Evolutionary conservation across 2,797 vertebrate genomes (phyloP), one percentile per base, ranked within the genome.

Genomic region (Hoplostethus mediterraneus): DNA sequence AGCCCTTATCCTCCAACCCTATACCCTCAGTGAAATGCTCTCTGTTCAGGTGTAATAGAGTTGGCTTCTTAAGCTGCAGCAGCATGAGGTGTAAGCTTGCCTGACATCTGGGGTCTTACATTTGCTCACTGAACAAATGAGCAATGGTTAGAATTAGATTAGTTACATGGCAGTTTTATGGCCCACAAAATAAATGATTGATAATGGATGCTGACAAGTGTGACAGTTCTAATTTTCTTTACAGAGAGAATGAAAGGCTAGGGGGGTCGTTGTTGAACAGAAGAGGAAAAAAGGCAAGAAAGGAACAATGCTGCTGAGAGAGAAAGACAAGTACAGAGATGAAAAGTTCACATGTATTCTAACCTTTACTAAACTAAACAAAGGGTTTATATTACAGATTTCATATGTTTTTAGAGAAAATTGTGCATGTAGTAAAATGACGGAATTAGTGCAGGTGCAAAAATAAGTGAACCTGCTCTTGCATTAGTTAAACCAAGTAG

Each of bases 71-170:
- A 33, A 55, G 52, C 25, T 52, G n/a, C 49, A 28, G 25, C 51
- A 14, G 13, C 9, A 31, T 31, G 28, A 31, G 28, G 30, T 6
- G 12, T 8, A 16, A 33, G 28, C 53, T 33, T 33, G 53, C 53
- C 53, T 55, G 53, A 55, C 12, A 55, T 55, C 53, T 55, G 1
- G 14, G 53, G 53, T 16, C 28, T 54, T 31, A 30, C 28, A 55
- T 55, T 55, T 31, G 53, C 53, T 55, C 25, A 0, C 13, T 55
- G 14, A 33, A 55, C 30, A 55, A 55, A 55, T 55, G 53, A 55
- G 53, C 53, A 55, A 6, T 48, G 30, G 14, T 55, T 55, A 31
- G 21, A 55, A 14, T 55, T 55, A 48, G n/a, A 48, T 48, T 33
- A 33, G 30, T 16, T 3, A 14, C 33, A 13, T 33, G 31, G 13